A percentile compares a stretch with the other conserved stretches of the same genome.
These are phyloP conservation scores for Oegoconia quadripuncta DNA, from an alignment of 2,888 invertebrate genomes.

Conservation along the genomic window DNA sequence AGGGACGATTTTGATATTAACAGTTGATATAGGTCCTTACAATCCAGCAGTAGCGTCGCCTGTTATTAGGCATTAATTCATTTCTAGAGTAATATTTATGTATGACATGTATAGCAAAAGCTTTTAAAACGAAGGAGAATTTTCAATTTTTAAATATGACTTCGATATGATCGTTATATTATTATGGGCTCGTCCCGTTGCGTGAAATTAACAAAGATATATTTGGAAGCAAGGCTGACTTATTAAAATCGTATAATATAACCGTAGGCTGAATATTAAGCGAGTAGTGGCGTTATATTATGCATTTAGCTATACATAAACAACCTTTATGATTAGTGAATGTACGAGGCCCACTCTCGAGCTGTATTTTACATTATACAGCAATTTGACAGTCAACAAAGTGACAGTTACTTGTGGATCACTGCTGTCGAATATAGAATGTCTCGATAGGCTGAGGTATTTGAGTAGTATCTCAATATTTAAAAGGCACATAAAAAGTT, in stretches of 20 bases:
- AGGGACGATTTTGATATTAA: too few species aligned
- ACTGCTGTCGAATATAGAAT: too few species aligned
- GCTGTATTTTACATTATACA: conserved; percentile 1
- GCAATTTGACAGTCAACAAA: background rate
- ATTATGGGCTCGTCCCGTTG: background rate
- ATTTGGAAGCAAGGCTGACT: conserved; percentile 45
- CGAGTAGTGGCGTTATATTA: conserved; percentile 66
- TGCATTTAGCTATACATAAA: conserved; percentile 66
- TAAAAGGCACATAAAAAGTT: too few species aligned
- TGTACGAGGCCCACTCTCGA: conserved; percentile 43
- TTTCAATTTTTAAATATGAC: background rate
- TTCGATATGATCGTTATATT: background rate
- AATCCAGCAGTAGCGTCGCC: too few species aligned
- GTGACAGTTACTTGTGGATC: too few species aligned
- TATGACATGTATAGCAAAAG: too few species aligned
- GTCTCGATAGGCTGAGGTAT: too few species aligned
- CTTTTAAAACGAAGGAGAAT: too few species aligned
- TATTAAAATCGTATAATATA: conserved; percentile 60
- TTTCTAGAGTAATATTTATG: too few species aligned
- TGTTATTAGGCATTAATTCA: too few species aligned
- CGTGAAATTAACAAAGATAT: background rate
- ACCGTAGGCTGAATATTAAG: conserved; percentile 63
- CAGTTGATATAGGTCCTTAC: too few species aligned
- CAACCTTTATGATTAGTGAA: conserved; percentile 55
- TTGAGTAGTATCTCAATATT: too few species aligned